Base-by-base conservation (phyloP, 2,888 invertebrate species). In the Yponomeuta sedellus region DNA sequence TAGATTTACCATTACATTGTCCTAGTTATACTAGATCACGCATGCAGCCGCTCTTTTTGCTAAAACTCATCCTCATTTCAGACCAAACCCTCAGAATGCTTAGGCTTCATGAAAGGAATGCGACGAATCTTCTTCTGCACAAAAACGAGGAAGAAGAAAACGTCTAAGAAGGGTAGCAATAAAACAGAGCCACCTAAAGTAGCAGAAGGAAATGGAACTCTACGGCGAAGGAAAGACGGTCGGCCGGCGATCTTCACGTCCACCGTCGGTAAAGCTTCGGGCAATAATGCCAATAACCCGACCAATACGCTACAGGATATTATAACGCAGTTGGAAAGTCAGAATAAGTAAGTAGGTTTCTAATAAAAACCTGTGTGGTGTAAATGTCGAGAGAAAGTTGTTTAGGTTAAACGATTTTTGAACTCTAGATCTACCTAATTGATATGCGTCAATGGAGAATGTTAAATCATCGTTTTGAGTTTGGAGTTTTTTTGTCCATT, bases 271-370 rank as follows among this genome's bases (percentile, higher is more conserved):
- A 92, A 88, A 69, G 91, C 91, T 0, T 86, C 87, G 0, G 91
- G 92, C 0, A 81, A 79, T 63, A 78, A 73, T 10, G 79, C 85
- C 0, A 87, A 81, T 12, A 93, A 93, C 70, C 94, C 94, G 0
- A 88, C 93, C 20, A 81, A 86, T 20, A 93, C 95, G 75, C 79
- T 96, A 63, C 94, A 95, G 73, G 93, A 94, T 74, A 94, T 96
- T 70, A 96, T 96, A 64, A 90, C 86, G 68, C 94, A 95, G 74
- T 82, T 96, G 69, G 95, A 96, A 82, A 89, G 92, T 59, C 94
- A 94, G 77, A 94, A 94, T 72, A 92, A 86, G 91, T 92, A 62
- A 79, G 86, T 72, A 52, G 59, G 12, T 28, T 25, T 56, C 12
- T 28, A 22, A 34, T 19, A 16, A 59, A 10, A 58, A 25, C 22